phyloP scores from a whole-genome alignment of 2,797 vertebrate species.

The Pitangus sulphuratus region DNA sequence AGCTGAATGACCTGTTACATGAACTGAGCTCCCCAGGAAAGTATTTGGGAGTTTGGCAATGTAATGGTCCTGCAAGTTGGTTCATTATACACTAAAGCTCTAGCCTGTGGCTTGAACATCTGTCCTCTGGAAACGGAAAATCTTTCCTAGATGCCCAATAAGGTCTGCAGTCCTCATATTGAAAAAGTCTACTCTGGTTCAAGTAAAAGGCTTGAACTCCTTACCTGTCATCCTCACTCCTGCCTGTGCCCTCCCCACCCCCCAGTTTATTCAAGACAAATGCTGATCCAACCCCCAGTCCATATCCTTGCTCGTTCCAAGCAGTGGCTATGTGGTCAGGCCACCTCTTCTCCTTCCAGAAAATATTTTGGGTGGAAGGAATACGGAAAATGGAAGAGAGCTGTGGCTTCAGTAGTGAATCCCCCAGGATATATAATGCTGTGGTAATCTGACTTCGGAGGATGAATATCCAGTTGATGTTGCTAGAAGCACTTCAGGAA shows the following conservation, averaged over 20 bases:
- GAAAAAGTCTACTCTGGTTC: neutral
- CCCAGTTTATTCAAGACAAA: neutral
- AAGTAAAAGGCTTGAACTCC: neutral
- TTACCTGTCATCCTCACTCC: neutral
- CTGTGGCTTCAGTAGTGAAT: neutral
- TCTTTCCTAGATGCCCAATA: neutral
- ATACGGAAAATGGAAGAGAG: neutral
- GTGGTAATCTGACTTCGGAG: neutral
- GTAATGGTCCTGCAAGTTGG: neutral
- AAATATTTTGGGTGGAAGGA: neutral
- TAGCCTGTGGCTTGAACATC: neutral
- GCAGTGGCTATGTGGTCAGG: neutral
- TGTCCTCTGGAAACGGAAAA: neutral
- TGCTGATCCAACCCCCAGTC: neutral
- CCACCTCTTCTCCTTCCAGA: neutral
- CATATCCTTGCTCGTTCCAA: neutral
- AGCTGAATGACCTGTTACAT: neutral
- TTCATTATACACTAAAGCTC: neutral
- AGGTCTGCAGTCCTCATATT: neutral
- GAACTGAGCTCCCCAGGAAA: neutral
- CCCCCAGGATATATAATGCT: neutral
- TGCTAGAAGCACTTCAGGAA: neutral
- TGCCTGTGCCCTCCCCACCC: rapidly evolving
- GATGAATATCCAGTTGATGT: neutral
- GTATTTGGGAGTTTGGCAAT: neutral